Base-by-base conservation (phyloP, 1,140 invertebrate genomes). In the Leptinotarsa lineolata region DNA sequence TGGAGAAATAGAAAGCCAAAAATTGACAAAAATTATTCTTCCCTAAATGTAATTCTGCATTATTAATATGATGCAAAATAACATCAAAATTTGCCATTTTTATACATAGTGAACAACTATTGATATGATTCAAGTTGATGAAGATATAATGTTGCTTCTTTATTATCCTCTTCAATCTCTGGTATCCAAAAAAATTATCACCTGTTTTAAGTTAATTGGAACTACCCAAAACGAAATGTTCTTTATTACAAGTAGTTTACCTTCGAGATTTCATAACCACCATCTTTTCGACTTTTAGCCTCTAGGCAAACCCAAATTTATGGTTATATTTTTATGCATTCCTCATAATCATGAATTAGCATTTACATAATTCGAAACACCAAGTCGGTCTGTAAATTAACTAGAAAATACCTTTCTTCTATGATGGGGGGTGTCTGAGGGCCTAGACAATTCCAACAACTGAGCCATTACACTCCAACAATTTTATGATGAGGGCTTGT, bases 321-420 rank as follows among this genome's bases (percentile, higher is more conserved):
- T 18, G 48, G 48, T 54, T 54, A 54, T 18, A 54, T 18, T 54
- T 18, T 54, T 16, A 54, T 18, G n/a, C 16, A 54, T 54, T 54
- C n/a, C n/a, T 54, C 48, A 54, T 54, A 54, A 54, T 54, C 48
- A 54, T 54, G n/a, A 54, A 54, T 54, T 54, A 54, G 48, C 48
- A 54, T 54, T 54, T 54, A 54, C 15, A 54, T 54, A 54, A 16
- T 54, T 54, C 48, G 15, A 18, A 54, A 54, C 48, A 54, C 48
- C n/a, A 54, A 5, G 48, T 13, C 2, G 48, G 48, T 13, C n/a
- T 18, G 48, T 54, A 54, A 54, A 54, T 18, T 54, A 54, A 54
- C 48, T 18, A 54, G 48, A 54, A 54, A 54, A 54, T 54, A 16
- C 13, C 48, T 54, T 54, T 54, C 2, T 39, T 54, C 15, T 13